phyloP scores from a whole-genome alignment of 2,113 vertebrate species.

The Nyctibius bracteatus region DNA sequence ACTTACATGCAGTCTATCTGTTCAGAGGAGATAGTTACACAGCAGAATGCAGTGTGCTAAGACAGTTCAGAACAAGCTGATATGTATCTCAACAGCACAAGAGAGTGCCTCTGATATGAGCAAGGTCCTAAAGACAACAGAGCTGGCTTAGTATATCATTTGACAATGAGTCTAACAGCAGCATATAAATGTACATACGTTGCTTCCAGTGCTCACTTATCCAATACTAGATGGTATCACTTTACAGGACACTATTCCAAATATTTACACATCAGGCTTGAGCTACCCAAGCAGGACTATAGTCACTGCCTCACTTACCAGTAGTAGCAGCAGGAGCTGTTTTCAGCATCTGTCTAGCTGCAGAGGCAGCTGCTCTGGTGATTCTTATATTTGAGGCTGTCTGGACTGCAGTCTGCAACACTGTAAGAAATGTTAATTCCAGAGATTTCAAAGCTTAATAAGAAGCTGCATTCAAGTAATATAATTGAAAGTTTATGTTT shows the following conservation, averaged over 20 bases:
- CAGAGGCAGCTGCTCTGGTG: conserved; percentile 62
- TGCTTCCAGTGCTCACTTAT: not conserved
- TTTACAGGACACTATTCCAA: not conserved
- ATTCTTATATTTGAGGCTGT: not conserved
- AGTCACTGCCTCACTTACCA: conserved; percentile 6
- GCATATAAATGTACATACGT: rapidly evolving
- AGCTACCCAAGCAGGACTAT: not conserved
- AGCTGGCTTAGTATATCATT: not conserved
- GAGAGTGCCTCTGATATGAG: not conserved
- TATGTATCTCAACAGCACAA: not conserved
- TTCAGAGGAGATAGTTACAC: not conserved
- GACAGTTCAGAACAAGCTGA: not conserved
- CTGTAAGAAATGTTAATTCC: conserved; percentile 2
- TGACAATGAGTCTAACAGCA: not conserved
- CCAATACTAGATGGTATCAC: not conserved
- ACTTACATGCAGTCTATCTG: not conserved
- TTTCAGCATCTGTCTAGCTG: conserved; percentile 43
- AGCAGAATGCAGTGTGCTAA: not conserved
- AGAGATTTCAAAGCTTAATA: not conserved
- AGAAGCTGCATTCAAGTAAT: not conserved
- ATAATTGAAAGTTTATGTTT: not conserved
- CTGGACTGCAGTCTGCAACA: not conserved
- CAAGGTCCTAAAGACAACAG: not conserved
- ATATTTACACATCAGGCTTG: not conserved
- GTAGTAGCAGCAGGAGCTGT: not conserved